These are phyloP conservation scores for Leptonema lineaticorne DNA, from an alignment of 1,140 invertebrate genomes.

Conservation along the genomic window DNA sequence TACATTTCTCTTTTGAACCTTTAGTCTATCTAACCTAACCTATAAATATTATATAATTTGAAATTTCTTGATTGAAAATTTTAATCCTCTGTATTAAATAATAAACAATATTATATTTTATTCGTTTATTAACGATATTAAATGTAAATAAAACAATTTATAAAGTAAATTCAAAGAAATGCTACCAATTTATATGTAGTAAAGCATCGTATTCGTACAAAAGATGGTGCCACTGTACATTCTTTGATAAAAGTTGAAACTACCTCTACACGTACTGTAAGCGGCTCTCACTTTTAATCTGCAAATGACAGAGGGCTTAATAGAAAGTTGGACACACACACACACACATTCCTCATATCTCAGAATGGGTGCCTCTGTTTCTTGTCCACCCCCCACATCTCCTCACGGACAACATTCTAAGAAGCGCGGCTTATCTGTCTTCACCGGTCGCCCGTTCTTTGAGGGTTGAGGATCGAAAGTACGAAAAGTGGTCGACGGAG, in stretches of 20 bases:
- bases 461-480: not conserved
- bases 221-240: too few species aligned
- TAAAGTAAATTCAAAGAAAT: too few species aligned
- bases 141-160: too few species aligned
- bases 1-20: too few species aligned
- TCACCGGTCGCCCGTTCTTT: slow-evolving; percentile 5
- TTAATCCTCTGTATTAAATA: too few species aligned
- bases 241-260: not conserved
- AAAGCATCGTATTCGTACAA: too few species aligned
- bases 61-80: too few species aligned
- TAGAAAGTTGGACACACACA: slow-evolving; percentile 37
- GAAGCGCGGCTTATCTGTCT: slow-evolving; percentile 28
- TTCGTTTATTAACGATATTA: too few species aligned
- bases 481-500: not conserved
- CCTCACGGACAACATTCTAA: not conserved
- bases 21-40: too few species aligned
- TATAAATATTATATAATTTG: too few species aligned
- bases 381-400: not conserved
- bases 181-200: too few species aligned
- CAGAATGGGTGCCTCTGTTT: not conserved
- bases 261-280: not conserved
- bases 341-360: not conserved
- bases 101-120: too few species aligned
- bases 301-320: slow-evolving; percentile 40
- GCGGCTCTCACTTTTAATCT: slow-evolving; percentile 37